Conservation (phyloP, 2,113 vertebrate species). For the Petaurus breviceps region DNA sequence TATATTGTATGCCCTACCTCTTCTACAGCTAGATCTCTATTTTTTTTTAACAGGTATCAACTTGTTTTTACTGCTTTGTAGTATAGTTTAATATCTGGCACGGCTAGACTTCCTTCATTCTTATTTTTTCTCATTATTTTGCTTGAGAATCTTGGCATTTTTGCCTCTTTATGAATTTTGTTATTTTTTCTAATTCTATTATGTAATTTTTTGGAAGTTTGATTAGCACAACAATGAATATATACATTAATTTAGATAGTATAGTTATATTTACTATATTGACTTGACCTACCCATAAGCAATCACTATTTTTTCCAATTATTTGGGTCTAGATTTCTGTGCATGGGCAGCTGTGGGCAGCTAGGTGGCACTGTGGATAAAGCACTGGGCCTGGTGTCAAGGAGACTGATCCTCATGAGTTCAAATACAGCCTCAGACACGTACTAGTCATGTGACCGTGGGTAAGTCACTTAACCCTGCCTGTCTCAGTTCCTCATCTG, state of each 20-base stretch:
- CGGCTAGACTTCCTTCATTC: neutral
- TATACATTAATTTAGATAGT: neutral
- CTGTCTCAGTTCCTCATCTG: no score
- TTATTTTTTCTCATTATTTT: neutral
- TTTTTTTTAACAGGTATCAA: no score
- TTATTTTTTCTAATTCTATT: neutral
- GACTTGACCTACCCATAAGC: neutral
- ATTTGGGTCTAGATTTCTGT: neutral
- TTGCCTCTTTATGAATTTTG: neutral
- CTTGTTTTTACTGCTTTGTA: neutral
- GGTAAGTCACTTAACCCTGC: no score
- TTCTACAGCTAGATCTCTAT: neutral
- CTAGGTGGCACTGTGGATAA: no score
- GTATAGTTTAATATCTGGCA: neutral
- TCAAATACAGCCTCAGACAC: no score
- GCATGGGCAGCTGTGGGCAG: no score
- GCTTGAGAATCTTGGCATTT: neutral
- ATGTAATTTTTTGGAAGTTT: neutral
- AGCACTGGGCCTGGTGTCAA: no score
- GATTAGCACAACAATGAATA: neutral
- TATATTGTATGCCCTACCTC: neutral
- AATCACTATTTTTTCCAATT: neutral
- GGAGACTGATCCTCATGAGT: no score
- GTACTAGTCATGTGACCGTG: no score
- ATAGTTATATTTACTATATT: neutral